Evolutionary conservation across 1,140 invertebrate species (phyloP).

Genomic region (Diorhabda elongata): DNA sequence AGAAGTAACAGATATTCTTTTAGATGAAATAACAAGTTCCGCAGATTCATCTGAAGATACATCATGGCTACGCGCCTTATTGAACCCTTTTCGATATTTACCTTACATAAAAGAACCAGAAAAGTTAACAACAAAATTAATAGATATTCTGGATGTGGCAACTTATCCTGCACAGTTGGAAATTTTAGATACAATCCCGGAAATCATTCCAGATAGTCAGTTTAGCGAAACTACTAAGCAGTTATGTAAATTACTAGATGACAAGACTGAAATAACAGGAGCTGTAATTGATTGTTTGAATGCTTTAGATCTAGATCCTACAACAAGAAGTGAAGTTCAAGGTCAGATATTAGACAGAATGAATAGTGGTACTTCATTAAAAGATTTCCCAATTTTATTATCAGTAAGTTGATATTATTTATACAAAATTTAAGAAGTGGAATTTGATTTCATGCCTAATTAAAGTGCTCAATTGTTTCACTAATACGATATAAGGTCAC

Average conservation of each 20-base stretch:
- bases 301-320: constrained; percentile 34
- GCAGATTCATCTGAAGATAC: constrained; percentile 28
- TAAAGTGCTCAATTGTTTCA: no score
- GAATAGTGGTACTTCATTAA: constrained; percentile 24
- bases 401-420: constrained; percentile 6
- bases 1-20: constrained; percentile 45
- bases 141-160: constrained; percentile 42
- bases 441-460: no score
- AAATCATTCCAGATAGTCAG: constrained; percentile 40
- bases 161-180: constrained; percentile 38
- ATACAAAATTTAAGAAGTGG: no score
- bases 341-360: constrained; percentile 35
- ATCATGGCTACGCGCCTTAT: constrained; percentile 31
- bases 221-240: constrained; percentile 34
- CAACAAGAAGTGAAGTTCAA: constrained; percentile 32
- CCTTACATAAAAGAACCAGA: constrained; percentile 36
- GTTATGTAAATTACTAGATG: constrained; percentile 35
- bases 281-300: constrained; percentile 42
- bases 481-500: no score
- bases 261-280: constrained; percentile 32
- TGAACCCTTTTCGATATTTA: constrained; percentile 38
- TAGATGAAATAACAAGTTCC: constrained; percentile 44
- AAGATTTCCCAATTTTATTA: constrained; percentile 39
- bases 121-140: constrained; percentile 30
- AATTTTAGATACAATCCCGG: constrained; percentile 42